Evolutionary conservation across 2,113 vertebrate species (phyloP).

Genomic region (Odocoileus hemionus): DNA sequence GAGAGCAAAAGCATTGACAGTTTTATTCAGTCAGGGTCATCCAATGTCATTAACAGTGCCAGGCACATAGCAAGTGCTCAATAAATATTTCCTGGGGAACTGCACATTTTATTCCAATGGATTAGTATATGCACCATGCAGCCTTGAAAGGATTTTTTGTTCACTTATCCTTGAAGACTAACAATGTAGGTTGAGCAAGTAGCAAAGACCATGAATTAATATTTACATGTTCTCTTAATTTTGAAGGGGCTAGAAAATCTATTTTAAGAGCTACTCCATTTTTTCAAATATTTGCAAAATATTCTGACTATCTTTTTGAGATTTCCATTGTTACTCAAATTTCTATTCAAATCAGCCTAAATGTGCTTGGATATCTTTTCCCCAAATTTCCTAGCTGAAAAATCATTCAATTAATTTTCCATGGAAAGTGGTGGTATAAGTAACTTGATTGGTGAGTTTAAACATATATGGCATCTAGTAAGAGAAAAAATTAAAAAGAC

Average conservation of each 20-base stretch:
- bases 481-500: background rate
- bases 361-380: background rate
- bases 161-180: background rate
- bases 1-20: background rate
- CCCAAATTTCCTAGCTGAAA: background rate
- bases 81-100: background rate
- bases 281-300: background rate
- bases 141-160: background rate
- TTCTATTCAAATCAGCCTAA: background rate
- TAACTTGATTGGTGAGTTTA: slow-evolving; percentile 8
- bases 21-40: background rate
- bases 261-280: background rate
- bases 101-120: background rate
- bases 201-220: background rate
- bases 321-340: background rate
- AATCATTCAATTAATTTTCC: slow-evolving; percentile 6
- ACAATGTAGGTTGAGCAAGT: background rate
- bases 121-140: background rate
- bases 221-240: background rate
- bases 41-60: background rate
- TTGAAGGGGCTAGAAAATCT: background rate
- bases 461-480: background rate
- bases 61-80: background rate
- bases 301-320: background rate
- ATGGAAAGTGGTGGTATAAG: background rate